Conservation (phyloP, 2,113 vertebrate species). For the Python bivittatus region DNA sequence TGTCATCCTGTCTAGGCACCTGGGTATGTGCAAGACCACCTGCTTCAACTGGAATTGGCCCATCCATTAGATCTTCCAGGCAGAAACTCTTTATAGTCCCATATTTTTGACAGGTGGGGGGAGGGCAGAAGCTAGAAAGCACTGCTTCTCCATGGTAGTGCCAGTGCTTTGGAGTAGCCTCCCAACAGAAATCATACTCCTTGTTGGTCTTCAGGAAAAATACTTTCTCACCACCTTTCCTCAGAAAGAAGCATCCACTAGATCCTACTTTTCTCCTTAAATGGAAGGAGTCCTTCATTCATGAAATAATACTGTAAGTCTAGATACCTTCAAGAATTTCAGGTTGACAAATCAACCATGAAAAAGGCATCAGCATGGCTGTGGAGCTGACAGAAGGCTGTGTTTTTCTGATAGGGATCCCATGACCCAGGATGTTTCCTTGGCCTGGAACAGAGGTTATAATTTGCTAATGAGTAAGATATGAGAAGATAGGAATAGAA, state of each 20-base stretch:
- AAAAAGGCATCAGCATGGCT: neutral
- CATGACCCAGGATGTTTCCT: neutral
- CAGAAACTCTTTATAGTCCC: neutral
- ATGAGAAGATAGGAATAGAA: neutral
- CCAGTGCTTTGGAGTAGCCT: neutral
- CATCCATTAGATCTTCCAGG: neutral
- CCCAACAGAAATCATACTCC: neutral
- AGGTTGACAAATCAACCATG: neutral
- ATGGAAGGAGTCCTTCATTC: neutral
- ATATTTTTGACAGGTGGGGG: neutral
- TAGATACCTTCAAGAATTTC: too few relatives aligned
- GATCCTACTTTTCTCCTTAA: neutral
- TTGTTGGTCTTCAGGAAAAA: neutral
- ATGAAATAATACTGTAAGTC: neutral
- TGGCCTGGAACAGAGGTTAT: neutral
- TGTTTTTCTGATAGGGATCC: neutral
- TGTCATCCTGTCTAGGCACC: neutral
- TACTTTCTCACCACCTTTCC: neutral
- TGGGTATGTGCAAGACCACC: neutral
- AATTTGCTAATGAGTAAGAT: neutral
- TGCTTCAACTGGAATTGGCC: neutral
- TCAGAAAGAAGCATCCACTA: neutral
- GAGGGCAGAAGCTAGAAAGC: neutral
- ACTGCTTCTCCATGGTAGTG: neutral
- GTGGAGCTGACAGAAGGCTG: too few relatives aligned